Conservation (phyloP, 2,797 vertebrate species). For the Parambassis ranga region DNA sequence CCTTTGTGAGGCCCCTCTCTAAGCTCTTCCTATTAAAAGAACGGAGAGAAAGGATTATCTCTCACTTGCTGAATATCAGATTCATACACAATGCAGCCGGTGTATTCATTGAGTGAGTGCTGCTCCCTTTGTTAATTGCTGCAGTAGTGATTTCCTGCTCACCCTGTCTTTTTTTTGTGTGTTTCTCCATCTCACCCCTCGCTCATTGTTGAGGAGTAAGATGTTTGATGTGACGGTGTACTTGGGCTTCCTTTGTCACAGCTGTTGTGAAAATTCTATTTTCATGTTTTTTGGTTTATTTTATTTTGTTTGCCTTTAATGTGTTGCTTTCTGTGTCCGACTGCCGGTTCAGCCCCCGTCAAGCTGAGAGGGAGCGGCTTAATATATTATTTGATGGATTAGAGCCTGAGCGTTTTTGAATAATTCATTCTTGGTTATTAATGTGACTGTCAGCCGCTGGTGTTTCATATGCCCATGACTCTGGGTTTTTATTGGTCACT, state of each 20-base stretch:
- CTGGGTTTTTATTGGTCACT: conserved; percentile 70
- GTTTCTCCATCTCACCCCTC: conserved; percentile 5
- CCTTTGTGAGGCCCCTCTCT: conserved; percentile 74
- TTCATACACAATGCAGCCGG: conserved; percentile 68
- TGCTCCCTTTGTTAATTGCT: conserved; percentile 74
- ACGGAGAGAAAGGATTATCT: conserved; percentile 78
- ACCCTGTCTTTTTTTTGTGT: no score
- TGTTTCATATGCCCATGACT: conserved; percentile 72
- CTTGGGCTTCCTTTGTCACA: conserved; percentile 26
- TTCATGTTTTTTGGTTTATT: conserved; percentile 45
- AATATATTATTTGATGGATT: conserved; percentile 81
- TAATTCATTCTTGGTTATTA: conserved; percentile 79
- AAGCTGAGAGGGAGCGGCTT: conserved; percentile 67
- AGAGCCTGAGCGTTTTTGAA: conserved; percentile 78
- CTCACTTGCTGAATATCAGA: conserved; percentile 78
- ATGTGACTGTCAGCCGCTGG: conserved; percentile 76
- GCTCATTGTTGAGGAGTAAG: conserved; percentile 34
- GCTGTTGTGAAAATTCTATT: conserved; percentile 37
- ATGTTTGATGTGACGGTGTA: conserved; percentile 49
- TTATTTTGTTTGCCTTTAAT: conserved; percentile 34
- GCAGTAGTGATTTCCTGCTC: conserved; percentile 5
- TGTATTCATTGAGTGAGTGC: conserved; percentile 56
- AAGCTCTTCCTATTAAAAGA: conserved; percentile 78
- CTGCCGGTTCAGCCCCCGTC: conserved; percentile 52
- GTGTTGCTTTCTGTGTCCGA: conserved; percentile 62